Conservation (phyloP, 2,797 vertebrate genomes). For the Muscicapa comitata region DNA sequence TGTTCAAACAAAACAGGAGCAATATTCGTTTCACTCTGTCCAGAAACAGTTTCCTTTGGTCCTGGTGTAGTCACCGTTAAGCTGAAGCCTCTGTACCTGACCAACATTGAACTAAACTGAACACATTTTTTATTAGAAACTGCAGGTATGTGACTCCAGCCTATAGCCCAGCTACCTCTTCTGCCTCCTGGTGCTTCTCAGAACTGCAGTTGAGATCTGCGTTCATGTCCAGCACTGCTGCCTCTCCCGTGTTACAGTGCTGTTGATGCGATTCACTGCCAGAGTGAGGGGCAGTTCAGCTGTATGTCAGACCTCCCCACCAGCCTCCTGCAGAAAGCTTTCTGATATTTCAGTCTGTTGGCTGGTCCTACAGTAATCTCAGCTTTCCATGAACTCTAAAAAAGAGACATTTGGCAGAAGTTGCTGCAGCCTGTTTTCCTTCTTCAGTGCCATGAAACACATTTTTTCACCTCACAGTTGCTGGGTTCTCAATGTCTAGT, state of each 20-base stretch:
- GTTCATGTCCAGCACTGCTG: not conserved
- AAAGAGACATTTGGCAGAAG: not conserved
- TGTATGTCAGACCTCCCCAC: not conserved
- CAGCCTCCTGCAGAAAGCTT: not conserved
- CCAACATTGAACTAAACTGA: not conserved
- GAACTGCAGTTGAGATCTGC: not conserved
- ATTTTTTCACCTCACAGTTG: not conserved
- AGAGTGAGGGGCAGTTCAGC: not conserved
- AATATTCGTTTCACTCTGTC: not conserved
- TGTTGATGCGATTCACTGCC: not conserved
- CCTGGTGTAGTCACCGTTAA: not conserved
- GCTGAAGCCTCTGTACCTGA: not conserved
- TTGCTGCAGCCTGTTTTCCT: not conserved
- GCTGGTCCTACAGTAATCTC: not conserved
- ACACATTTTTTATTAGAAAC: not conserved
- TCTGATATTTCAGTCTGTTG: not conserved
- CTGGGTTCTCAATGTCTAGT: not conserved
- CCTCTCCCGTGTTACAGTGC: fast-evolving
- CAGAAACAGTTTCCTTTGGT: not conserved
- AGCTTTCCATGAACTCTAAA: not conserved
- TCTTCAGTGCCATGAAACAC: not conserved
- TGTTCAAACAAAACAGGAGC: not conserved
- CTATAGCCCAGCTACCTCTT: not conserved
- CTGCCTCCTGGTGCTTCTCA: not conserved
- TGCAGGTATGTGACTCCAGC: not conserved